Base-by-base conservation (phyloP, 2,113 vertebrate genomes). In the Nipponia nippon region DNA sequence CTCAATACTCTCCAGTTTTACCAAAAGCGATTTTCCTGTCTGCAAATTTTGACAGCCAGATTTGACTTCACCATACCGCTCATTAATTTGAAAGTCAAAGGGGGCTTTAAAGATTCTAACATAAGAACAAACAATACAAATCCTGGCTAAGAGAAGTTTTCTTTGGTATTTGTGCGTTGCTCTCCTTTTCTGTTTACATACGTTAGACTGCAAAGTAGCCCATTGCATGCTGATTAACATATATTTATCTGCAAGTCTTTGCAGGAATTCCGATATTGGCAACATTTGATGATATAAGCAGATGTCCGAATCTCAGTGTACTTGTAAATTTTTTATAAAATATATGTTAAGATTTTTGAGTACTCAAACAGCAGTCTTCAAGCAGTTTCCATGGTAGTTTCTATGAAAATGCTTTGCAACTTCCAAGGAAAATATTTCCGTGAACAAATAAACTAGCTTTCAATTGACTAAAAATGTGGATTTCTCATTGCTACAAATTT, bases 391-490 rank as follows among this genome's bases (percentile, higher is more conserved):
- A 93, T n/a, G 32, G 82, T 18, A 78, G 49, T 58, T 90, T 93
- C 84, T 92, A 83, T 40, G n/a, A 96, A 96, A 96, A 91, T 42
- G 49, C 53, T 89, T 72, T 91, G 72, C 47, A 93, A 94, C 71
- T 87, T 97, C 93, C 93, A 93, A 84, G 70, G 88, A 93, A 97
- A 95, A 56, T 84, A 94, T 76, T 93, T 94, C 86, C 26, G 4
- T 81, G 85, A 87, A 94, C 73, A 97, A 96, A 86, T 95, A 95
- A 84, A 80, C 47, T 85, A 93, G 46, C 46, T 95, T 94, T 87
- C 70, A 94, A 71, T 44, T 23, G 55, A 67, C 55, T 77, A 77
- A 89, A 94, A 95, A 87, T 47, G 53, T 93, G 89, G 75, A 38
- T 85, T 93, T 96, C 83, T 95, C 96, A 90, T 83, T 84, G 73